Base-by-base conservation (phyloP, 2,888 invertebrate species). In the Limnephilus auricula region DNA sequence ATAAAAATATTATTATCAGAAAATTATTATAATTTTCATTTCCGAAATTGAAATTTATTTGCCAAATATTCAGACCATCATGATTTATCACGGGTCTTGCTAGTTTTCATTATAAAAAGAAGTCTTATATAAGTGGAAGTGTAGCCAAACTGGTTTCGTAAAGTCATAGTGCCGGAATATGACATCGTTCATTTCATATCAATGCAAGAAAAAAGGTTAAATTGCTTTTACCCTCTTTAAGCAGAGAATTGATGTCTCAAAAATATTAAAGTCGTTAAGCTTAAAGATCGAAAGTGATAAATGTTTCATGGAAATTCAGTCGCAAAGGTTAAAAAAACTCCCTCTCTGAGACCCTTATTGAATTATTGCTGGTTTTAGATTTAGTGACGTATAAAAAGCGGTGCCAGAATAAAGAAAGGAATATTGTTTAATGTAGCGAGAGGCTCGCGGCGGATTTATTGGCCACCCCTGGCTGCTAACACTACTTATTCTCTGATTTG, bases 401-500 rank as follows among this genome's bases (percentile, higher is more conserved):
- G 65, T 65, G 25, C 9, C 65, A 65, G 65, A 65, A 65, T 65
- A 65, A 65, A 40, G 82, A 89, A 45, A 50, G 34, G 50, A 82
- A 45, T 82, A 89, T 89, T 89, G 89, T 89, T 89, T 82, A 89
- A 89, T 89, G 89, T 89, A 89, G 82, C 45, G 89, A 80, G 34
- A 89, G 83, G 82, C 79, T 89, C 45, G 37, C 31, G 89, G 82
- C 40, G 50, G 79, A 89, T 89, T 89, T 89, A 89, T 89, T 89
- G 79, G 89, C 85, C n/a, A 85, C 85, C 85, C 85, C 85, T 40
- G 82, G 45, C 15, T 40, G n/a, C 45, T 85, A 40, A n/a, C 40
- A 40, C 85, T 40, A 34, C n/a, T 85, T 85, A 40, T 82, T 30
- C 85, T 40, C 85, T 85, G 85, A 85, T 85, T 85, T 85, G 85